phyloP scores from a whole-genome alignment of 2,797 vertebrate genomes.

The Alectoris magna region DNA sequence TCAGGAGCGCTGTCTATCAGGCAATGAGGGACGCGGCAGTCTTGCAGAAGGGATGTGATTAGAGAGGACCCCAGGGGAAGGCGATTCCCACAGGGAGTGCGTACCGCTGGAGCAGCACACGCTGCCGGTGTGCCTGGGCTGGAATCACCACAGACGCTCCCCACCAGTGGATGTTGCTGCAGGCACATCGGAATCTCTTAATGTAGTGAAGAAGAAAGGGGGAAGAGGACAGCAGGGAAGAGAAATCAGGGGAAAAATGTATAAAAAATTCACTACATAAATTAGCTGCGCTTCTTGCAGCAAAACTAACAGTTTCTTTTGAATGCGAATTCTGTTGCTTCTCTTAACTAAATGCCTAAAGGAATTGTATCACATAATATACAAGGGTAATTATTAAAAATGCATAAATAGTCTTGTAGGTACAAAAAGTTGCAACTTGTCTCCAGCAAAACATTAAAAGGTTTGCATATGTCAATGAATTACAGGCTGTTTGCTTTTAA shows the following conservation, averaged over 20 bases:
- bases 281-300: conserved; percentile 73
- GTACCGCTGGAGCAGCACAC: conserved; percentile 21
- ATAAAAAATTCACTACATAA: conserved; percentile 77
- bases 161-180: conserved; percentile 73
- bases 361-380: conserved; percentile 71
- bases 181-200: conserved; percentile 76
- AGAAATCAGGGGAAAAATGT: conserved; percentile 62
- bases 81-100: background rate
- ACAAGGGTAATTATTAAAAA: conserved; percentile 78
- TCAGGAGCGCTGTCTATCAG: conserved; percentile 4
- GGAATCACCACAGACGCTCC: conserved; percentile 46
- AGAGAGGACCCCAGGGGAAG: conserved; percentile 43
- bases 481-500: conserved; percentile 78
- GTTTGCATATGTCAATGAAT: conserved; percentile 78
- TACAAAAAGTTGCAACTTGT: conserved; percentile 73
- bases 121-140: background rate
- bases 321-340: conserved; percentile 65
- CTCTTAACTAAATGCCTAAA: conserved; percentile 73
- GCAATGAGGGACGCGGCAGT: background rate
- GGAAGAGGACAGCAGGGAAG: conserved; percentile 76
- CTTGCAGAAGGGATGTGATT: conserved; percentile 49
- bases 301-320: conserved; percentile 76
- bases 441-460: conserved; percentile 78
- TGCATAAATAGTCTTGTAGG: conserved; percentile 74
- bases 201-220: conserved; percentile 70